Percentiles rank a stretch among this genome's conserved stretches.
phyloP scores from a whole-genome alignment of 2,113 vertebrate species.

The Eolophus roseicapilla region DNA sequence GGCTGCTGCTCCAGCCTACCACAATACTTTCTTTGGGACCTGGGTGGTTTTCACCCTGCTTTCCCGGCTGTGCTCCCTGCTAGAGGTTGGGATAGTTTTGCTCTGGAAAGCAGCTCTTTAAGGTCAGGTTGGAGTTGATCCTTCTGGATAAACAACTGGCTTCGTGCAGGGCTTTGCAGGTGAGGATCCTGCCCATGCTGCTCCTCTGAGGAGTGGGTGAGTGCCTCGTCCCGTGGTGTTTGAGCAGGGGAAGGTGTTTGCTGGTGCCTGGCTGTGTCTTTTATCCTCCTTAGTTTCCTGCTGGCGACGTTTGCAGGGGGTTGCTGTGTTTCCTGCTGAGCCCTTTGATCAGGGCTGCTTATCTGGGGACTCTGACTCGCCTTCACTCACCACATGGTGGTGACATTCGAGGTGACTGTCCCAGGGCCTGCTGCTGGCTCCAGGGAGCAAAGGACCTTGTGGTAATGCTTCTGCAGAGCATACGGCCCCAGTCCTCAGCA shows the following conservation, averaged over 20 bases:
- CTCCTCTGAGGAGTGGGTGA: not conserved
- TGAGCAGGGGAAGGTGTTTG: not conserved
- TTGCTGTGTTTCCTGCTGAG: not conserved
- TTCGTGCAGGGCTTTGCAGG: not conserved
- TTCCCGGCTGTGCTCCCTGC: not conserved
- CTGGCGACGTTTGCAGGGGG: not conserved
- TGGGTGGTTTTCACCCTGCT: not conserved
- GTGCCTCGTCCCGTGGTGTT: not conserved
- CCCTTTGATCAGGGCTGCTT: slow-evolving; percentile 39
- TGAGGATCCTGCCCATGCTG: accelerated
- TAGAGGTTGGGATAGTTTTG: not conserved
- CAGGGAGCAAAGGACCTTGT: not conserved
- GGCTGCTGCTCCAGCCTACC: not conserved
- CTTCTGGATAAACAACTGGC: not conserved
- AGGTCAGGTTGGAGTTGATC: not conserved
- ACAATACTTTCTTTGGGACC: not conserved
- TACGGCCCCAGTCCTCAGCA: not conserved
- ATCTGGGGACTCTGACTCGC: slow-evolving; percentile 37
- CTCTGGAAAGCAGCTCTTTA: not conserved
- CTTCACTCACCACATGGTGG: not conserved
- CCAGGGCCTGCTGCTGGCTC: not conserved
- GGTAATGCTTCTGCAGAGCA: not conserved
- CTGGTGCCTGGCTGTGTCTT: not conserved
- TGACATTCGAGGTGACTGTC: not conserved
- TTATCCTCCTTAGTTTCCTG: not conserved